Evolutionary conservation across 2,797 vertebrate species (phyloP).

Genomic region (Coilia nasus): DNA sequence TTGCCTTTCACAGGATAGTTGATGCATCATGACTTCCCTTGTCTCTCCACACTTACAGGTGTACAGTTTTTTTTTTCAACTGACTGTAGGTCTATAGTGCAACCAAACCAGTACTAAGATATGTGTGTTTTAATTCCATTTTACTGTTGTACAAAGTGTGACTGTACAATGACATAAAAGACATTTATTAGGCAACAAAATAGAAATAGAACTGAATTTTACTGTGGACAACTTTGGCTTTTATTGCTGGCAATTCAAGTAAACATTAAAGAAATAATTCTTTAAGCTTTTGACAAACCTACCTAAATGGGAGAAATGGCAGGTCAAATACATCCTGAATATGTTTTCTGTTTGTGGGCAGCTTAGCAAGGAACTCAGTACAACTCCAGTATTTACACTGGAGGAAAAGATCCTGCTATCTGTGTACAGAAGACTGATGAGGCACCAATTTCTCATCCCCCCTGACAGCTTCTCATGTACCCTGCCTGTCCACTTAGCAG

Average conservation of each 20-base stretch:
- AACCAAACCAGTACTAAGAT: constrained; percentile 19
- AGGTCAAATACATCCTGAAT: background rate
- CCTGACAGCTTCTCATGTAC: constrained; percentile 17
- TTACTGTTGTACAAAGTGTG: too few relatives aligned
- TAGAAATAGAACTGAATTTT: background rate
- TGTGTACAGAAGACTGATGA: constrained; percentile 2
- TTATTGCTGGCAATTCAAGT: constrained; percentile 41
- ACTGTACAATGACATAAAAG: too few relatives aligned
- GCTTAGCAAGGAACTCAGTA: background rate
- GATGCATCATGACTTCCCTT: constrained; percentile 50
- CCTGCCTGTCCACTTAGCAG: constrained; percentile 7
- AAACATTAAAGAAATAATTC: constrained; percentile 26
- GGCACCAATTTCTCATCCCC: constrained; percentile 21
- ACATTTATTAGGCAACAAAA: background rate
- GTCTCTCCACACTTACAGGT: constrained; percentile 59
- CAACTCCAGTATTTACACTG: background rate
- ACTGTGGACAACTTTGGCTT: constrained; percentile 34
- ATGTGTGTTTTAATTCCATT: background rate
- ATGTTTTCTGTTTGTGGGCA: background rate
- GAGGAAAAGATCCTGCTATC: background rate
- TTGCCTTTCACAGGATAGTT: constrained; percentile 42
- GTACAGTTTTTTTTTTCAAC: constrained; percentile 43
- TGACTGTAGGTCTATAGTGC: constrained; percentile 15
- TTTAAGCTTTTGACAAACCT: background rate
- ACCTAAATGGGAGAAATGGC: background rate